Evolutionary conservation across 2,888 invertebrate species (phyloP), one percentile per base, ranked within the genome.

Genomic region (Tridacna gigas): DNA sequence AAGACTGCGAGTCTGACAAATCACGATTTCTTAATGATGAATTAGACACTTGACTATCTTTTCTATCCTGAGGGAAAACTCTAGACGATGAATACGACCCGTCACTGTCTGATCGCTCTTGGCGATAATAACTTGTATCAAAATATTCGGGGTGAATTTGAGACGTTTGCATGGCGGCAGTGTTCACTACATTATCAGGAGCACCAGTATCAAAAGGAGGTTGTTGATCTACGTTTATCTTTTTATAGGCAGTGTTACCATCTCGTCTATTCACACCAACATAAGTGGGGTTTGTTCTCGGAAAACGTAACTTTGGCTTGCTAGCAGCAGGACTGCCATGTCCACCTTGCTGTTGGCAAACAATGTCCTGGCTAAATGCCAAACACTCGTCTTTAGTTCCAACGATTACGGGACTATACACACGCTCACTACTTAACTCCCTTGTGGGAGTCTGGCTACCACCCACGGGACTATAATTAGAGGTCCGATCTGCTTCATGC

Each of bases 1-100:
- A 96, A 63, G 96, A 96, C 83, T 93, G 94, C 67, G 93, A 92
- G 82, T 94, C 94, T 7, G 93, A 93, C 22, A 91, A 90, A 47
- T 93, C 93, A 28, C 91, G 88, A 86, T 91, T 91, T 60, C 90
- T 83, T 75, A 84, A 80, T 0, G 91, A 91, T 28, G 89, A 86
- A 77, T 91, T 91, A 25, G 93, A 92, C 4, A 89, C 88, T 74
- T 90, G 90, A 81, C 91, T 91, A 87, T 92, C 92, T 47, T 90
- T 88, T 63, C 88, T 84, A 25, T 91, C 90, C 76, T 89, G 90
- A 37, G 80, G 78, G 45, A 89, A 82, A 48, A 86, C 87, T 25
- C 92, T 86, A 45, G 91, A 90, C n/a, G 94, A 93, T 47, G 94
- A 94, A 88, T 94, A 93, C 20, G 94, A 94, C 0, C 93, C 91